Evolutionary conservation across 1,140 invertebrate genomes (phyloP).

Genomic region (Drosophila bocqueti): DNA sequence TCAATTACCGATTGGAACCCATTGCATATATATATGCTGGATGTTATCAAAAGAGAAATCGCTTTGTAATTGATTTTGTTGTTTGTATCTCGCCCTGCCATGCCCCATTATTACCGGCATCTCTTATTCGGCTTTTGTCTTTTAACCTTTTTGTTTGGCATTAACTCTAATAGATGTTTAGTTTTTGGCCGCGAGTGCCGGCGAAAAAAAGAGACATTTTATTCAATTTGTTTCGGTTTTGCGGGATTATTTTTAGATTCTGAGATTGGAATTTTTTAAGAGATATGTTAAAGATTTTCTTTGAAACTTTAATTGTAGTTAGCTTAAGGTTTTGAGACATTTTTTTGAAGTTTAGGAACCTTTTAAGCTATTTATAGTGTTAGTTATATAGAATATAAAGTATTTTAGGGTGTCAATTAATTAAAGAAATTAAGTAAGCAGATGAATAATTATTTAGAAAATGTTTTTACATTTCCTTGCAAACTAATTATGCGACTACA

Average conservation of each 20-base stretch:
- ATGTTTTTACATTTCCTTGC: too few species aligned
- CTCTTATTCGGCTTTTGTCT: slow-evolving; percentile 50
- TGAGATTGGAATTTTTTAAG: background rate
- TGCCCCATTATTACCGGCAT: slow-evolving; percentile 53
- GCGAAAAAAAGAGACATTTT: slow-evolving; percentile 41
- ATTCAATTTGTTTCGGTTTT: slow-evolving; percentile 50
- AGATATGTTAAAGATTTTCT: background rate
- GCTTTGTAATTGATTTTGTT: slow-evolving; percentile 75
- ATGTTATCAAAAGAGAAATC: slow-evolving; percentile 76
- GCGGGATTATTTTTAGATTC: slow-evolving; percentile 17
- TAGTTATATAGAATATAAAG: background rate
- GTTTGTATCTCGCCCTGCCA: slow-evolving; percentile 41
- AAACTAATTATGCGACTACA: too few species aligned
- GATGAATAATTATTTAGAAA: background rate
- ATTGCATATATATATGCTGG: slow-evolving; percentile 29
- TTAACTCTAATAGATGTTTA: slow-evolving; percentile 61
- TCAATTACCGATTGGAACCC: slow-evolving; percentile 67
- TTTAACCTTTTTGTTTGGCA: slow-evolving; percentile 56
- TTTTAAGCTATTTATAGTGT: too few species aligned
- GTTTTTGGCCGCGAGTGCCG: slow-evolving; percentile 56
- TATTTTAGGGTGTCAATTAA: background rate
- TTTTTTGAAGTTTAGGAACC: background rate
- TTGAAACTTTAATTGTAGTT: too few species aligned
- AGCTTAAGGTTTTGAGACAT: background rate
- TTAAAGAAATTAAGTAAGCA: background rate